Evolutionary conservation across 1,140 invertebrate species (phyloP).

Genomic region (Drosophila lacertosa): DNA sequence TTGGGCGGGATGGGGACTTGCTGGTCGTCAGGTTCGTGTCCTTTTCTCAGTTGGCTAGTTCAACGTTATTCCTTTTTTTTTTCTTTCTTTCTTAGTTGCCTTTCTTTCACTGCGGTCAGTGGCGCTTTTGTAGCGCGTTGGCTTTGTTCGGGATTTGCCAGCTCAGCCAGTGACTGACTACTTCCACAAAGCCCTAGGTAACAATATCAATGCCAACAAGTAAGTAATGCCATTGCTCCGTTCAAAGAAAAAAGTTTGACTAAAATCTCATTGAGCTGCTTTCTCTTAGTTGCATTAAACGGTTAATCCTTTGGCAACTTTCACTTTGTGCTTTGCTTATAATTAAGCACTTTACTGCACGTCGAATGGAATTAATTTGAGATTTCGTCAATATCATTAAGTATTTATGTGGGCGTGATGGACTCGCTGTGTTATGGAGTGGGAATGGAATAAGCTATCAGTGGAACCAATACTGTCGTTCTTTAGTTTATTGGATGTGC

Average conservation of each 20-base stretch:
- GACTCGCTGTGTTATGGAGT: not conserved
- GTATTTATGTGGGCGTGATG: conserved; percentile 27
- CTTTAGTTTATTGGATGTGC: not conserved
- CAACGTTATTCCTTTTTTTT: conserved; percentile 46
- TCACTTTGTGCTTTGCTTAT: conserved; percentile 33
- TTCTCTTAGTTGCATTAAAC: conserved; percentile 54
- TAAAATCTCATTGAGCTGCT: conserved; percentile 32
- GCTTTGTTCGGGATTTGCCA: conserved; percentile 74
- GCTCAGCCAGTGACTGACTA: conserved; percentile 40
- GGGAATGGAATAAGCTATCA: not conserved
- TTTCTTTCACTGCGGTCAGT: conserved; percentile 55
- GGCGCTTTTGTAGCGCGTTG: conserved; percentile 65
- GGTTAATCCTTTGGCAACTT: conserved; percentile 65
- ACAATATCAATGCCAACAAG: conserved; percentile 58
- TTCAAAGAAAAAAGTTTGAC: conserved; percentile 41
- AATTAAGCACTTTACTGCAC: conserved; percentile 64
- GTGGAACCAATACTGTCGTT: not conserved
- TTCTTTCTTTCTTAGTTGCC: conserved; percentile 37
- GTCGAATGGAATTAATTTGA: conserved; percentile 41
- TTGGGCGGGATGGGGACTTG: conserved; percentile 33
- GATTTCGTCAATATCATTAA: conserved; percentile 44
- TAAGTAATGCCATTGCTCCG: conserved; percentile 24
- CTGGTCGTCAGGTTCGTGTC: conserved; percentile 61
- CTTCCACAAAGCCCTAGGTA: conserved; percentile 34
- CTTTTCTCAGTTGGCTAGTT: conserved; percentile 68